These are phyloP conservation scores for Mobula birostris DNA, from an alignment of 2,113 vertebrate genomes.

Conservation along the genomic window DNA sequence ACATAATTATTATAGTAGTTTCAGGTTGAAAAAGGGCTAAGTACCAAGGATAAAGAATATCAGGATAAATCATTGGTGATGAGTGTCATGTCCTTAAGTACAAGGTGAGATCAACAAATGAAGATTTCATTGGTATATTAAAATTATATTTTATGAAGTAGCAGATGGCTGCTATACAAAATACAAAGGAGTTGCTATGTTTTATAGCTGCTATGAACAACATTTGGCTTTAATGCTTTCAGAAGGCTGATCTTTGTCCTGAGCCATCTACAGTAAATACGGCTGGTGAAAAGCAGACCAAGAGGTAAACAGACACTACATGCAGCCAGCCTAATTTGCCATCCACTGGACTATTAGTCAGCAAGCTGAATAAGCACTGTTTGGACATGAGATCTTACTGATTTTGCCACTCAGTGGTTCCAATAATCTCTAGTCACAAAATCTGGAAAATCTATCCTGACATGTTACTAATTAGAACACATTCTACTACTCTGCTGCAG, in stretches of 20 bases:
- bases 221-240: too few relatives aligned
- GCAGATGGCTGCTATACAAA: not conserved
- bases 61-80: not conserved
- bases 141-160: not conserved
- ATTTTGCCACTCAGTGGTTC: not conserved
- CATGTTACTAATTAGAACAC: not conserved
- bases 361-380: not conserved
- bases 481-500: not conserved
- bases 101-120: not conserved
- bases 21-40: conserved; percentile 12
- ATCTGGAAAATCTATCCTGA: not conserved
- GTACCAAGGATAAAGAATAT: not conserved
- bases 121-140: not conserved
- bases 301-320: not conserved
- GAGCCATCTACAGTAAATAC: not conserved
- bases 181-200: not conserved
- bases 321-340: not conserved
- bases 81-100: not conserved
- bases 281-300: not conserved
- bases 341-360: not conserved
- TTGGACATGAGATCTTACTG: not conserved
- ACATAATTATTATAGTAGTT: conserved; percentile 12
- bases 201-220: not conserved
- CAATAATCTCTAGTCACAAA: not conserved
- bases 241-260: not conserved